Conservation (phyloP, 2,888 invertebrate genomes). For the Ichneumon xanthorius region DNA sequence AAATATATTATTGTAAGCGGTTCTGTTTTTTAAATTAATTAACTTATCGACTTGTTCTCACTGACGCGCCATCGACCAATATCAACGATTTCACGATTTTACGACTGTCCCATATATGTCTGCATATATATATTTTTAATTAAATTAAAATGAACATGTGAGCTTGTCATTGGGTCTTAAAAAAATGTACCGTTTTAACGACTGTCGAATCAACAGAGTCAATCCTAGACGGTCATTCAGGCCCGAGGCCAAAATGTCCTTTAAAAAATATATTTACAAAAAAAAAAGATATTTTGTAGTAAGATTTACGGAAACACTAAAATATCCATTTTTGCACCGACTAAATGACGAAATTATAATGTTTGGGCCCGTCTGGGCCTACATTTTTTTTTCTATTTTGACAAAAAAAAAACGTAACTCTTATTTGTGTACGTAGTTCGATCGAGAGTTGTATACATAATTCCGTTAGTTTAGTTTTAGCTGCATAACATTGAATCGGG, state of each 20-base stretch:
- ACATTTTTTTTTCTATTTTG: not conserved
- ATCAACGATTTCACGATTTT: not conserved
- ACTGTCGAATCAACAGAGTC: not conserved
- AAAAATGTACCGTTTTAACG: not conserved
- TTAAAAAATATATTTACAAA: not conserved
- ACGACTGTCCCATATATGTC: not conserved
- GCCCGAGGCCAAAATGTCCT: not conserved
- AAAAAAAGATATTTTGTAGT: not conserved
- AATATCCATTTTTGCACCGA: not conserved
- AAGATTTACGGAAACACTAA: not conserved
- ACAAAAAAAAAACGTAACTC: conserved; percentile 34
- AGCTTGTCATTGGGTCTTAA: not conserved
- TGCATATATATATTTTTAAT: not conserved
- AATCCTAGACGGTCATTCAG: not conserved
- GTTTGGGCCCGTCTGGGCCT: not conserved
- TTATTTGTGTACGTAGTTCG: conserved; percentile 45
- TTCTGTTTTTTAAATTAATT: conserved; percentile 7
- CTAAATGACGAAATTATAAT: not conserved
- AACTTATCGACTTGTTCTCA: not conserved
- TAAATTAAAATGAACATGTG: not conserved
- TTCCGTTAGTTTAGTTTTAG: conserved; percentile 41
- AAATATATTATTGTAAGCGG: conserved; percentile 27
- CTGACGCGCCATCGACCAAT: not conserved
- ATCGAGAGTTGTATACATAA: conserved; percentile 17
- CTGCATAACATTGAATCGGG: conserved; percentile 42